Base-by-base conservation (phyloP, 2,113 vertebrate genomes). In the Petaurus breviceps region DNA sequence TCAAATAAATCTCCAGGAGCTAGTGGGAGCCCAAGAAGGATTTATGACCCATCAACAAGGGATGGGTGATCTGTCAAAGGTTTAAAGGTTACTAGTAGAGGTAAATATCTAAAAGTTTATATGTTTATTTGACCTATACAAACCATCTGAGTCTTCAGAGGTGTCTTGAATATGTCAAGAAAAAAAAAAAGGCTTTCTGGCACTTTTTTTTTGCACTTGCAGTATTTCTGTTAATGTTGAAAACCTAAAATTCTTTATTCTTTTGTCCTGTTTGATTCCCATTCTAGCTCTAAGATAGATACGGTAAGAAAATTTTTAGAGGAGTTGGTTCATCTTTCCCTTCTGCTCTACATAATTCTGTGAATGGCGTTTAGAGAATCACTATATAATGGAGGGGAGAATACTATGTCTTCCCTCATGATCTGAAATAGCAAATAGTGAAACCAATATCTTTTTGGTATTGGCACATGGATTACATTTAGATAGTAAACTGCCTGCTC, bases 101-200 rank as follows among this genome's bases (percentile, higher is more conserved):
- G 92, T 91, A 89, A 92, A 51, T 53, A 91, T 93, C 94, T 46
- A 55, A 5, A 95, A 53, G 84, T 94, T 57, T 55, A 53, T n/a
- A 92, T 92, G 96, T 92, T 91, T 90, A 55, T 96, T 68, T 89
- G 54, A 55, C n/a, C n/a, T 37, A n/a, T 1, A 43, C 46, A 90
- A 43, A 57, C 14, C 19, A 57, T 12, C 57, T 2, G 37, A 23
- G 55, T 94, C 94, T 84, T 94, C 91, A 91, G 25, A 91, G 68
- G n/a, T 31, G 46, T 90, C 90, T n/a, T 61, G 93, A 28, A 92
- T 93, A 95, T 93, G 91, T 94, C 84, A 95, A 54, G 47, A 94
- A 57, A 61, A 91, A 94, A 68, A 77, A 37, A 49, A 49, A 93
- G 46, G 61, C 0, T 19, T 1, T 57, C 90, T 26, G 0, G 0